Evolutionary conservation across 2,797 vertebrate genomes (phyloP).

Genomic region (Australoheros facetus): DNA sequence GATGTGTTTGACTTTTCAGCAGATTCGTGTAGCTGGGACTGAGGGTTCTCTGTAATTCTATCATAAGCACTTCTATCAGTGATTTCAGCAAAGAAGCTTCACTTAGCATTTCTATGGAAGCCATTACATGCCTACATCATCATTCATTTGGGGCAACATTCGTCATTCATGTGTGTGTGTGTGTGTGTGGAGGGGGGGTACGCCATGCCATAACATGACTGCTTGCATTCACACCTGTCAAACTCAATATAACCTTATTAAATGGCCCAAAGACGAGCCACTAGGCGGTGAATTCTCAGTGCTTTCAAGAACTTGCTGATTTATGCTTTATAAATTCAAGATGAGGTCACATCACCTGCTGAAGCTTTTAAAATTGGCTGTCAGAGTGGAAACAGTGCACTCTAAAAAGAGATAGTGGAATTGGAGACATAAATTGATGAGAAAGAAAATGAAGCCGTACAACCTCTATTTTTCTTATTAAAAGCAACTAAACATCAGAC

Average conservation of each 20-base stretch:
- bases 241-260: constrained; percentile 38
- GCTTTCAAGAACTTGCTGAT: constrained; percentile 29
- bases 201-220: constrained; percentile 9
- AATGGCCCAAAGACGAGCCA: constrained; percentile 9
- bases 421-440: constrained; percentile 19
- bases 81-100: constrained; percentile 21
- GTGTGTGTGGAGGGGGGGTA: not conserved
- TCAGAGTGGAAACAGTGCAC: not conserved
- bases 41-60: constrained; percentile 11
- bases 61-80: constrained; percentile 7
- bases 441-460: not conserved
- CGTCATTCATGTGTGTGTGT: no score
- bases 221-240: constrained; percentile 38
- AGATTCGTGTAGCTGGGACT: constrained; percentile 10
- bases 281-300: constrained; percentile 9
- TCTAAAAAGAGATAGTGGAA: constrained; percentile 12
- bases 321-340: constrained; percentile 34
- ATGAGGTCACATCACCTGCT: constrained; percentile 25
- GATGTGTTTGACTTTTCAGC: constrained; percentile 29
- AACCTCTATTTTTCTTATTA: constrained; percentile 43
- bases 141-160: constrained; percentile 4
- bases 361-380: constrained; percentile 14
- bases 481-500: constrained; percentile 51
- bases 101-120: constrained; percentile 40
- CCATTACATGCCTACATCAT: constrained; percentile 1